Evolutionary conservation across 1,140 invertebrate genomes (phyloP).

Genomic region (Agraylea sexmaculata): DNA sequence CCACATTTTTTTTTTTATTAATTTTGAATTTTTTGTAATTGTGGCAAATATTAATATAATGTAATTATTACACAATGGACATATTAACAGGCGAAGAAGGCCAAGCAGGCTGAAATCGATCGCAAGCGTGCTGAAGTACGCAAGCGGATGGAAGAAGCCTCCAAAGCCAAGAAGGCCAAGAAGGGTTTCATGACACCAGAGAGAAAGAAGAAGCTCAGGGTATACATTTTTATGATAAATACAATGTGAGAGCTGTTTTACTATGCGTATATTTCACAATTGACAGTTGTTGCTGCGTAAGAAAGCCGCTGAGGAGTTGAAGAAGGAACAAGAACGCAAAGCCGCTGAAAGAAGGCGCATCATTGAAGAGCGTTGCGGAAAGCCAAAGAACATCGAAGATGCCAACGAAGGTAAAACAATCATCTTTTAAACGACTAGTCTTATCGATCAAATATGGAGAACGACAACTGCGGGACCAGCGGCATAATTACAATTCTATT

Average conservation of each 20-base stretch:
- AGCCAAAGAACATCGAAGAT: slow-evolving; percentile 79
- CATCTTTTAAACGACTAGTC: not conserved
- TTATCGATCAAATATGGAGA: not conserved
- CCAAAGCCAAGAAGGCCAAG: slow-evolving; percentile 91
- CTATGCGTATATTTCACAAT: not conserved
- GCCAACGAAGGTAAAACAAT: slow-evolving; percentile 80
- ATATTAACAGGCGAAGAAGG: slow-evolving; percentile 70
- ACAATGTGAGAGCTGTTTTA: slow-evolving; percentile 1
- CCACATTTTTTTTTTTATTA: slow-evolving; percentile 6
- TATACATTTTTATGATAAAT: slow-evolving; percentile 38
- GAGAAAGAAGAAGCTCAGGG: slow-evolving; percentile 96
- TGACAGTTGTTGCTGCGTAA: slow-evolving; percentile 90
- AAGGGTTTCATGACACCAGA: slow-evolving; percentile 98
- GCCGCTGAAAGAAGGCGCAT: slow-evolving; percentile 94
- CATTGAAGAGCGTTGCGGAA: slow-evolving; percentile 90
- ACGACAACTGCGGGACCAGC: not conserved
- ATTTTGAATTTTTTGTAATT: slow-evolving; percentile 4
- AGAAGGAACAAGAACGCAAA: slow-evolving; percentile 98
- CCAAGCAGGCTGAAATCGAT: slow-evolving; percentile 87
- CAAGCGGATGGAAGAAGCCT: slow-evolving; percentile 90
- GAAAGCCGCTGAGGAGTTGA: slow-evolving; percentile 98
- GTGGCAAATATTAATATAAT: slow-evolving; percentile 5
- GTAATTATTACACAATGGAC: not conserved
- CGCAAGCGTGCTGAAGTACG: slow-evolving; percentile 90
- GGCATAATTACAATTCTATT: not conserved